Evolutionary conservation across 2,888 invertebrate genomes (phyloP), one percentile per base, ranked within the genome.

Genomic region (Galerucella pusilla): DNA sequence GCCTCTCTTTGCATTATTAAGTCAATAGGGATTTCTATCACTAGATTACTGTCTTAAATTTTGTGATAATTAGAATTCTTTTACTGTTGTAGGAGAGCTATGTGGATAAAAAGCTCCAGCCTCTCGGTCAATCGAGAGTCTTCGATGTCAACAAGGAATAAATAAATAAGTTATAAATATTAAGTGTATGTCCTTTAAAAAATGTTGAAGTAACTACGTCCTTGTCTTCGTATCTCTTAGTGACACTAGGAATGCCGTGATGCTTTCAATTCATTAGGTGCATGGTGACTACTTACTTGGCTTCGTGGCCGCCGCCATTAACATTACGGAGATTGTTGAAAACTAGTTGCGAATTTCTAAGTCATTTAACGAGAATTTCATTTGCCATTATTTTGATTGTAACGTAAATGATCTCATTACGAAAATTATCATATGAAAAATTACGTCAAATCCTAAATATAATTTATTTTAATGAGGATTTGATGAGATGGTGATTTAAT

Each of bases 221-320:
- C 20, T 57, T 57, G 57, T 20, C 20, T 57, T 16, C 10, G 16
- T 57, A 67, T 67, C 54, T 67, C 54, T 67, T 54, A 52, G 54
- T 54, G 54, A 54, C 67, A 67, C 67, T 69, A 61, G 28, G 60
- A 68, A 69, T 69, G 59, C 69, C 69, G 45, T 61, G 69, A 60
- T 61, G 69, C 59, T 60, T 69, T 46, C 49, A 69, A 69, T 69
- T 67, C 67, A 67, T 67, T 67, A 67, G 57, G 57, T 57, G 57
- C 57, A 57, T 16, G 57, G 57, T 57, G 57, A 57, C 57, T 57
- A 57, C 57, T 57, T 57, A 57, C 57, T 57, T 57, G 57, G 57
- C 57, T 57, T 57, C 57, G 57, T 57, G 20, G 57, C 57, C 57
- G 57, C 2, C 20, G 57, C 57, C 57, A 57, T 57, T 57, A 57